A percentile compares a stretch with the other conserved stretches of the same genome.
These are phyloP conservation scores for Ranitomeya imitator DNA, from an alignment of 2,113 vertebrate genomes.

Conservation along the genomic window DNA sequence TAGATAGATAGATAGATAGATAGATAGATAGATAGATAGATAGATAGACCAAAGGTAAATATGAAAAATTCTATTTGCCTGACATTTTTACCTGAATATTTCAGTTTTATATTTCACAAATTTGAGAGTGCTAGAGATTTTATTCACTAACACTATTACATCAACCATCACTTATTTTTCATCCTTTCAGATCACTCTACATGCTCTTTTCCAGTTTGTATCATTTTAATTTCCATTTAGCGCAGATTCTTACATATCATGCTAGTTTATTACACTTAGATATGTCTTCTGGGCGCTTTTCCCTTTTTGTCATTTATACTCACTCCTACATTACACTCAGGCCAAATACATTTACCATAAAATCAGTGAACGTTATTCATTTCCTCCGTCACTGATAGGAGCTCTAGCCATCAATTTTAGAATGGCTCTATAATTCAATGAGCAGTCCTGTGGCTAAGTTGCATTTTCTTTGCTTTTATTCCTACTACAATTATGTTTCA, in stretches of 20 bases:
- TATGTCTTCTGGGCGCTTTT: slow-evolving; percentile 46
- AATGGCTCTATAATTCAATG: slow-evolving; percentile 49
- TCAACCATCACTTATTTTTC: neutral
- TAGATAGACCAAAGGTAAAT: too few relatives aligned
- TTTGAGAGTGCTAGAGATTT: neutral
- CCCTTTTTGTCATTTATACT: slow-evolving; percentile 53
- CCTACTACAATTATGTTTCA: slow-evolving; percentile 48
- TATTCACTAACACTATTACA: neutral
- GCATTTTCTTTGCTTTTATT: slow-evolving; percentile 54
- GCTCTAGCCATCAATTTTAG: slow-evolving; percentile 53
- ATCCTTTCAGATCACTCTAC: neutral
- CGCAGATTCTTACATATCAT: slow-evolving; percentile 5
- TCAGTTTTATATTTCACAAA: neutral
- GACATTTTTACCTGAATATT: too few relatives aligned
- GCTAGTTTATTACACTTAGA: slow-evolving; percentile 41
- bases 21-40: too few relatives aligned
- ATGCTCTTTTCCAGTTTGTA: neutral
- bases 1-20: too few relatives aligned
- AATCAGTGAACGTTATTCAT: slow-evolving; percentile 55
- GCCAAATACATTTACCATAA: slow-evolving; percentile 55
- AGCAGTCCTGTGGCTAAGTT: slow-evolving; percentile 47
- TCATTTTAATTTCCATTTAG: neutral
- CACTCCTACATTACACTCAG: slow-evolving; percentile 43
- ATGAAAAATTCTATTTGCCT: too few relatives aligned
- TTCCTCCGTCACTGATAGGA: slow-evolving; percentile 56